Evolutionary conservation across 2,113 vertebrate genomes (phyloP), one percentile per base, ranked within the genome.

Genomic region (Solea senegalensis): DNA sequence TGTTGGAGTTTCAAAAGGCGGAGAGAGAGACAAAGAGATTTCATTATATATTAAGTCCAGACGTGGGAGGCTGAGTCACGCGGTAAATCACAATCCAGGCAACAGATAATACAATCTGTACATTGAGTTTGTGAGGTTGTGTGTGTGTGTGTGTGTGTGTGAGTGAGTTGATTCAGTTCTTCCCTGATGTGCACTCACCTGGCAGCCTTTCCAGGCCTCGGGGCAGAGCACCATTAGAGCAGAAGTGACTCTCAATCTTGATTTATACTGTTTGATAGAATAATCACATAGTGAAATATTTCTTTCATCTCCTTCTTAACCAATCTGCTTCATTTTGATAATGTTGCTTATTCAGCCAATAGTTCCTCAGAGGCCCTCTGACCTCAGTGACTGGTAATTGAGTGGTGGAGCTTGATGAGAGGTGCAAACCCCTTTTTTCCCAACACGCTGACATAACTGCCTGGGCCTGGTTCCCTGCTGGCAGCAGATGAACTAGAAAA

Each of bases 401-500:
- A 84, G 77, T 75, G 65, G 69, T 64, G 26, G 70, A 69, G 63
- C 77, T 74, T 68, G 74, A 83, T 88, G 82, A 88, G 81, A 89
- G 81, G 69, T 77, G 70, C 68, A n/a, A 64, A 69, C 69, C 34
- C 5, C 45, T 71, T 64, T 65, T 76, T 54, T 67, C 58, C 40
- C 44, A 65, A 89, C 45, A 3, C 81, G 76, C 80, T 88, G 83
- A 91, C 86, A 87, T 72, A 81, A 85, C 74, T 82, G 83, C 78
- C 83, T 80, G 78, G 81, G 74, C 85, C 74, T 27, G 45, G 72
- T 67, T 90, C 85, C 81, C 83, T 65, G 72, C 84, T 91, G 91
- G 91, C 79, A 84, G 63, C 72, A 89, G 79, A 91, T 90, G 71
- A 89, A 92, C 88, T 87, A 82, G 74, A 93, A 89, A 67, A 48